Evolutionary conservation across 92 coral and sea anemone genomes (phyloP).

Genomic region (Zoanthus gigantus): DNA sequence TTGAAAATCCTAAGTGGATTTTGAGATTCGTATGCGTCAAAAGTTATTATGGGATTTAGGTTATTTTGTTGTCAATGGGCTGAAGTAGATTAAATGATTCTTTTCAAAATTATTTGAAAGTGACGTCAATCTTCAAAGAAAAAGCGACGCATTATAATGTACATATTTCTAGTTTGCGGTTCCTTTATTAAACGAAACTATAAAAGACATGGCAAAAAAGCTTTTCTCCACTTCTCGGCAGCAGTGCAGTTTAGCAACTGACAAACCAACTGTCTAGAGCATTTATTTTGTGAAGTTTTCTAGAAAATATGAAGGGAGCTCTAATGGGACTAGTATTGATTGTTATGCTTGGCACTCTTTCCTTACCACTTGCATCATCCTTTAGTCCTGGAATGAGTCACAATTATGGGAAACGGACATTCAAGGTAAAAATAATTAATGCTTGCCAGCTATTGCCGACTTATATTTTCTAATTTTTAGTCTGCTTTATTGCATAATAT

Average conservation of each 20-base stretch:
- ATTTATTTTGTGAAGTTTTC: background rate
- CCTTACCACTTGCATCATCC: background rate
- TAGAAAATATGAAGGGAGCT: background rate
- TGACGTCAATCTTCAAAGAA: background rate
- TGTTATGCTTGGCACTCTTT: background rate
- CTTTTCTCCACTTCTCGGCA: background rate
- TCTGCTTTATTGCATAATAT: background rate
- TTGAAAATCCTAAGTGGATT: too few species aligned
- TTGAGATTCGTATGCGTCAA: too few species aligned
- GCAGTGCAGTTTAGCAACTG: background rate
- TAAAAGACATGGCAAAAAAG: background rate
- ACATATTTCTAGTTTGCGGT: background rate
- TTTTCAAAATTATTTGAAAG: background rate
- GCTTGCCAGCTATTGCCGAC: background rate
- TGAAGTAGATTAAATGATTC: background rate
- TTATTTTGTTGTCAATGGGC: background rate
- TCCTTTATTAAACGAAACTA: background rate
- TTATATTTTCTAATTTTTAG: background rate
- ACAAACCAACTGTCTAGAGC: background rate
- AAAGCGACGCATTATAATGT: background rate
- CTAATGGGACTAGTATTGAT: background rate
- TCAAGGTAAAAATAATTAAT: background rate
- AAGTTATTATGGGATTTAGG: background rate
- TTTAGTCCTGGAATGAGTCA: constrained; percentile 5
- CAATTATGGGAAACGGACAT: background rate